Percentiles rank a stretch among this genome's conserved stretches.
Evolutionary conservation across 2,113 vertebrate species (phyloP).

Genomic region (Lontra canadensis): DNA sequence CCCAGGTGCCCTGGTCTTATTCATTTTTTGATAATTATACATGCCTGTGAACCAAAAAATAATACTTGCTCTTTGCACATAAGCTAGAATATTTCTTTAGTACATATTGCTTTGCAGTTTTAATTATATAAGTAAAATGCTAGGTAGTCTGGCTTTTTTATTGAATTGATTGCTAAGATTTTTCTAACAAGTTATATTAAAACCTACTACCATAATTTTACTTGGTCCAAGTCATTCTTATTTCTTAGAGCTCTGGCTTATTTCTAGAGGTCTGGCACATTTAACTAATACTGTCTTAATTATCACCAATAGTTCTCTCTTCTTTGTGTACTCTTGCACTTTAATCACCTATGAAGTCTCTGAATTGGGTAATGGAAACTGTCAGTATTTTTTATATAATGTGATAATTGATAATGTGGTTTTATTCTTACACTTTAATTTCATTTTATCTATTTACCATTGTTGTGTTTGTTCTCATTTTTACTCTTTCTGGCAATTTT

Average conservation of each 20-base stretch:
- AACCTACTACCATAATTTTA: not conserved
- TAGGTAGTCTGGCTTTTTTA: not conserved
- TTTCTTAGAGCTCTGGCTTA: not conserved
- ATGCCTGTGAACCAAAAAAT: constrained; percentile 2
- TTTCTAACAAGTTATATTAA: constrained; percentile 32
- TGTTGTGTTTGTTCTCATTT: not conserved
- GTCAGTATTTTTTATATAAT: not conserved
- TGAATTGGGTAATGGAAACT: not conserved
- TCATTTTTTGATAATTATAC: constrained; percentile 20
- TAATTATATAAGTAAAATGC: constrained; percentile 33
- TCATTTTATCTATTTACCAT: not conserved
- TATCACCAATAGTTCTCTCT: not conserved
- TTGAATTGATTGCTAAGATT: constrained; percentile 29
- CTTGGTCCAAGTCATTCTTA: not conserved
- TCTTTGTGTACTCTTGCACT: not conserved
- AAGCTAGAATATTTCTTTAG: constrained; percentile 10
- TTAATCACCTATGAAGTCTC: not conserved
- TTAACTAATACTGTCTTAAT: not conserved
- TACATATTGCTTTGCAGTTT: constrained; percentile 5
- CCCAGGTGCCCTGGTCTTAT: not conserved
- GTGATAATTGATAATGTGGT: not conserved
- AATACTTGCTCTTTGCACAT: not conserved
- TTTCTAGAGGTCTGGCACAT: not conserved
- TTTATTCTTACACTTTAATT: not conserved
- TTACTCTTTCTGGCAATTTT: not conserved